These are phyloP conservation scores for Fragum fragum DNA, from an alignment of 2,888 invertebrate genomes.

Conservation along the genomic window DNA sequence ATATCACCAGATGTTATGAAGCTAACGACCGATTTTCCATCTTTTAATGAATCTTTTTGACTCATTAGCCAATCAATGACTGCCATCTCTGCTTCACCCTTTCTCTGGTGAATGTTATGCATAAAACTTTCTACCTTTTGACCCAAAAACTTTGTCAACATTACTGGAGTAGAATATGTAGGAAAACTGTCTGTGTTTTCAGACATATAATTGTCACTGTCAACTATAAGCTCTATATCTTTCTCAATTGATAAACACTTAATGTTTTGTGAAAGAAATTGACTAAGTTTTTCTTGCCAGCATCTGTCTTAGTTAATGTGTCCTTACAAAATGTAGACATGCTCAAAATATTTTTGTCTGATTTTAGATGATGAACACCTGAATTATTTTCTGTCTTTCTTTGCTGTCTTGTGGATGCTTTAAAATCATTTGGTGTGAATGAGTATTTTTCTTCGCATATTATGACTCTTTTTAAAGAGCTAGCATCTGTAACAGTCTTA, in stretches of 20 bases:
- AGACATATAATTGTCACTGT: background rate
- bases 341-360: background rate
- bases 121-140: background rate
- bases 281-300: conserved; percentile 38
- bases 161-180: background rate
- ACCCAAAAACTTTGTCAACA: background rate
- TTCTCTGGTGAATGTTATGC: background rate
- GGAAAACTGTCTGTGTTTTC: background rate
- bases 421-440: conserved; percentile 43
- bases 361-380: background rate
- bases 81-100: conserved; percentile 36
- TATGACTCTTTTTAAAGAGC: background rate
- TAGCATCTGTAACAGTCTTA: conserved; percentile 4
- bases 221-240: background rate
- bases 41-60: background rate
- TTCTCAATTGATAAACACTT: background rate
- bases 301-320: conserved; percentile 22
- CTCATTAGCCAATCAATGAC: background rate
- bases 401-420: background rate
- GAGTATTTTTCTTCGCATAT: conserved; percentile 45
- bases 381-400: background rate
- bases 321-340: background rate
- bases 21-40: conserved; percentile 11
- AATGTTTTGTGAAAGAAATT: conserved; percentile 37
- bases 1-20: conserved; percentile 30